A percentile compares a stretch with the other conserved stretches of the same genome.
These are phyloP conservation scores for Drosophila neotestacea DNA, from an alignment of 2,888 invertebrate species.

Conservation along the genomic window DNA sequence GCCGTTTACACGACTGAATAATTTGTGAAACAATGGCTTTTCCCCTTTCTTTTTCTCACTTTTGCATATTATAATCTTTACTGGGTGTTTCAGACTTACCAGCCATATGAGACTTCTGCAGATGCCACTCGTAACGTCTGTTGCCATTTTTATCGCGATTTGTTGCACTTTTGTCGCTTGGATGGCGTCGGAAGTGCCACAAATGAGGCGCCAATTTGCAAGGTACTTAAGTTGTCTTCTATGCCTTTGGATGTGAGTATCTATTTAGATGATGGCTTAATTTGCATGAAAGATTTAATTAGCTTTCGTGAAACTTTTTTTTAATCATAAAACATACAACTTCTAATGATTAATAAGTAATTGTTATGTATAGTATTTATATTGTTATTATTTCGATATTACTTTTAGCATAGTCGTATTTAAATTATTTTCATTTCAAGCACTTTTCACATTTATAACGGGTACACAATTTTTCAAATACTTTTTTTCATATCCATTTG, in stretches of 20 bases:
- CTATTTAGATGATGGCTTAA: neutral
- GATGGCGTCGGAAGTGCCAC: slow-evolving; percentile 56
- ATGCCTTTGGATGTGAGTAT: neutral
- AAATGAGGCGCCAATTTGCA: slow-evolving; percentile 56
- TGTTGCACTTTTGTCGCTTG: slow-evolving; percentile 46
- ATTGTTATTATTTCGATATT: slow-evolving; percentile 17
- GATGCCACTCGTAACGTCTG: slow-evolving; percentile 1
- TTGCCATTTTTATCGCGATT: slow-evolving; percentile 41
- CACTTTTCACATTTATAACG: slow-evolving; percentile 3
- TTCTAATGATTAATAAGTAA: neutral
- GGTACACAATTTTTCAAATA: slow-evolving; percentile 25
- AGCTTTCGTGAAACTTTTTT: neutral
- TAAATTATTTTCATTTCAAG: neutral
- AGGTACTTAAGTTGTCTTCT: neutral
- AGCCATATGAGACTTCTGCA: slow-evolving; percentile 16
- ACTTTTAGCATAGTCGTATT: neutral
- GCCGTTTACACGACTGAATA: slow-evolving; percentile 3
- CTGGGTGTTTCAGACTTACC: slow-evolving; percentile 42
- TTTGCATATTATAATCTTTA: slow-evolving; percentile 17
- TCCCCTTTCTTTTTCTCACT: neutral
- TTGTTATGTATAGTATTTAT: slow-evolving; percentile 13
- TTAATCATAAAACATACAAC: neutral
- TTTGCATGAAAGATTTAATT: neutral
- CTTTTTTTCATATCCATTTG: slow-evolving; percentile 41
- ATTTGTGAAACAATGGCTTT: slow-evolving; percentile 3